Conservation (phyloP, 1,140 invertebrate genomes). For the Lucilia cuprina region DNA sequence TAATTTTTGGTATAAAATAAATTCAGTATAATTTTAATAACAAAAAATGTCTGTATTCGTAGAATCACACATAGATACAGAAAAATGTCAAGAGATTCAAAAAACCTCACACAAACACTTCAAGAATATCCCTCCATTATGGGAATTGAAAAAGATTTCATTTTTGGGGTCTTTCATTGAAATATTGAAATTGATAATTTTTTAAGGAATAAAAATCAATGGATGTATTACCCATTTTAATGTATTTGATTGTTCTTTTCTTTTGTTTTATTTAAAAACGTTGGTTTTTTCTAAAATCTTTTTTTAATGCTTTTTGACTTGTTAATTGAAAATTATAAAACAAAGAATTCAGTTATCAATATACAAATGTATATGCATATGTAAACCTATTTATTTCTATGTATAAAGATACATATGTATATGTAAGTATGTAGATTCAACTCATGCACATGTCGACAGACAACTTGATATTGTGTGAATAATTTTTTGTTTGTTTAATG, state of each 20-base stretch:
- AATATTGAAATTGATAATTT: constrained; percentile 26
- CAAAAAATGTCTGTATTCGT: constrained; percentile 24
- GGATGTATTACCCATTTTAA: constrained; percentile 3
- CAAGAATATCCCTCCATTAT: not conserved
- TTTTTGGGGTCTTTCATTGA: not conserved
- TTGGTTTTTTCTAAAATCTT: not conserved
- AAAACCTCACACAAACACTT: not conserved
- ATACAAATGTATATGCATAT: not conserved
- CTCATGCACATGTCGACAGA: not conserved
- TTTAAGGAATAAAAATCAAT: not conserved
- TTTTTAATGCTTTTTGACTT: constrained; percentile 25
- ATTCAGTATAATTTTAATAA: not conserved
- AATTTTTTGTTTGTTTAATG: not conserved
- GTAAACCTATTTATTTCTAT: not conserved
- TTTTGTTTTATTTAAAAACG: not conserved
- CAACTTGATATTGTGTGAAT: not conserved
- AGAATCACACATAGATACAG: constrained; percentile 5
- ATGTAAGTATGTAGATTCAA: too few species aligned
- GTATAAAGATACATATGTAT: not conserved
- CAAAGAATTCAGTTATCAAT: not conserved
- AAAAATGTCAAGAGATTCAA: not conserved
- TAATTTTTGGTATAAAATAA: not conserved
- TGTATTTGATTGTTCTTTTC: not conserved
- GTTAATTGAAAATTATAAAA: constrained; percentile 26
- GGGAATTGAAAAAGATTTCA: not conserved